phyloP scores from a whole-genome alignment of 2,113 vertebrate species.

The Pipra filicauda region DNA sequence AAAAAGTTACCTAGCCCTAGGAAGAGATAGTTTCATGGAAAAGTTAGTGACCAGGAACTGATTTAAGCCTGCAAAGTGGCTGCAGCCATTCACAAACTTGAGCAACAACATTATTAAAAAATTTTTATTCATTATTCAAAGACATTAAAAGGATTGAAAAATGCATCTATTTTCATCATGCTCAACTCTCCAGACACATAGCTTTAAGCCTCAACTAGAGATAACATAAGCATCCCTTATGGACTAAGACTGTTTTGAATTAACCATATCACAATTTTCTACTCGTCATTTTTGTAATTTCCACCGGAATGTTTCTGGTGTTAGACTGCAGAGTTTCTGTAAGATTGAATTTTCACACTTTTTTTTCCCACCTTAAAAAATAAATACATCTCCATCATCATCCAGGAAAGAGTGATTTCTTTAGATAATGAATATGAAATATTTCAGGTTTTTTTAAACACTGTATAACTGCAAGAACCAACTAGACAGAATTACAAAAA shows the following conservation, averaged over 20 bases:
- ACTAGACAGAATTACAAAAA: background rate
- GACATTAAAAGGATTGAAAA: background rate
- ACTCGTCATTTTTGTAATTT: background rate
- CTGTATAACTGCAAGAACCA: background rate
- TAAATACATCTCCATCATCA: background rate
- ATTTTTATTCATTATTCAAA: background rate
- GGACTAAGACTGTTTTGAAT: background rate
- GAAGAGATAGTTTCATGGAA: background rate
- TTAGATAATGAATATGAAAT: background rate
- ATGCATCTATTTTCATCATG: background rate
- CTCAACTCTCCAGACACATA: background rate
- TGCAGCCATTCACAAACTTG: background rate
- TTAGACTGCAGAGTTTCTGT: background rate
- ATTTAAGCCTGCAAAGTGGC: background rate
- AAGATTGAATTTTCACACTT: background rate
- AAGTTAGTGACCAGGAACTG: background rate
- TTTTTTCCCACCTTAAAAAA: background rate
- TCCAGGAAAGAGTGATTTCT: background rate
- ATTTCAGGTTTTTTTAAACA: background rate
- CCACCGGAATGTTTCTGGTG: fast-evolving
- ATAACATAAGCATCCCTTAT: background rate
- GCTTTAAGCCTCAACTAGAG: background rate
- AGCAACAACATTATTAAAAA: background rate
- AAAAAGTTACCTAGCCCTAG: background rate
- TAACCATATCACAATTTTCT: background rate